phyloP scores from a whole-genome alignment of 2,888 invertebrate genomes.

The Resseliella maxima region DNA sequence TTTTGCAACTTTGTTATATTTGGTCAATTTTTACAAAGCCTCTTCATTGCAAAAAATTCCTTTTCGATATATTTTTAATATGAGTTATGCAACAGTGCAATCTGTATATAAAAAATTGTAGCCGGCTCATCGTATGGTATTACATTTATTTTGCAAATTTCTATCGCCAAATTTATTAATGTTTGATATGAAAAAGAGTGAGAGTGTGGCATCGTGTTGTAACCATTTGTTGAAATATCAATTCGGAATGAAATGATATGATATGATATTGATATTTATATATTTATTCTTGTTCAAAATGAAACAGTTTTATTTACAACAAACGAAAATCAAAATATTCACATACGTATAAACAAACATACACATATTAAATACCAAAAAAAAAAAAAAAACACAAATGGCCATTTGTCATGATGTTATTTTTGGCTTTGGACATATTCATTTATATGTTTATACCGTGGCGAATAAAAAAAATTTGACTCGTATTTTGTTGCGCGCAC shows the following conservation, averaged over 20 bases:
- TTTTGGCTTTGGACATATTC: slow-evolving; percentile 31
- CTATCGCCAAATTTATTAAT: neutral
- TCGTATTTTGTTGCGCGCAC: neutral
- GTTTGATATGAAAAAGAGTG: too few species aligned
- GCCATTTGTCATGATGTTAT: slow-evolving; percentile 46
- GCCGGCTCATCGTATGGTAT: neutral
- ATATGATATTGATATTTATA: neutral
- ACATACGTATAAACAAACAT: neutral
- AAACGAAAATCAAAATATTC: slow-evolving; percentile 3
- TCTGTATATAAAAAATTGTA: neutral
- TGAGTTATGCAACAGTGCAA: neutral
- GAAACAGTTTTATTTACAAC: neutral
- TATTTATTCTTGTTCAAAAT: slow-evolving; percentile 10
- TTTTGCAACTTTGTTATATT: neutral
- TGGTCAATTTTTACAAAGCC: neutral
- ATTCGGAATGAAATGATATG: neutral
- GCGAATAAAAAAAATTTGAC: neutral
- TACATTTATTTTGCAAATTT: neutral
- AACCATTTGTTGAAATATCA: slow-evolving; percentile 9
- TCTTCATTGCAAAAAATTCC: neutral
- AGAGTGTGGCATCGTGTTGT: too few species aligned
- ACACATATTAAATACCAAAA: neutral
- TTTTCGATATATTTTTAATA: neutral
- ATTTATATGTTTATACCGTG: neutral
- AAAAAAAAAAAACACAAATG: slow-evolving; percentile 36